Evolutionary conservation across 2,888 invertebrate species (phyloP), one percentile per base, ranked within the genome.

Genomic region (Ichneumoninae sp.): DNA sequence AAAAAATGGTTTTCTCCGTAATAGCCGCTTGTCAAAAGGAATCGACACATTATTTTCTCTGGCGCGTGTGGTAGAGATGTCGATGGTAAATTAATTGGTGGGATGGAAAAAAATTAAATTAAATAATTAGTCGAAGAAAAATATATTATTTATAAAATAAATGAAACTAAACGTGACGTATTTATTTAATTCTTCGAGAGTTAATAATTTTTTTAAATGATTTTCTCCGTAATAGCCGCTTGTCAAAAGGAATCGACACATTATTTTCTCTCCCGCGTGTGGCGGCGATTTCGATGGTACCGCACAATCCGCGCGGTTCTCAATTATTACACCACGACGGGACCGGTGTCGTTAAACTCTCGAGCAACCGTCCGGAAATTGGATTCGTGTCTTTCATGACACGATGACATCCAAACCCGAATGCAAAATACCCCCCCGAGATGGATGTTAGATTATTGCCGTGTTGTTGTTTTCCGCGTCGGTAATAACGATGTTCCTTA

Each of bases 401-500:
- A 85, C 85, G 60, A 44, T 73, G 68, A 75, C 74, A 70, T 40
- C 63, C 54, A 88, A 87, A 87, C 81, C 85, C 77, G 81, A 83
- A 87, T 73, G 5, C 2, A n/a, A 30, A 10, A 7, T 19, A 71
- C 68, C 63, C 1, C 2, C 8, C 10, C 57, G 26, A 10, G 57
- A 57, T 57, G 57, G 26, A 57, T 57, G 3, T 57, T 10, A 26
- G 26, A 69, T 44, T 65, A 65, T 63, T 44, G 10, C 16, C 13
- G 65, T 22, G 73, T 54, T 68, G 26, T 52, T 68, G 26, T 52
- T 65, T 66, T 70, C 57, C 65, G 33, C 57, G 13, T 57, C 26
- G 57, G 10, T 10, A 26, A 26, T 57, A 57, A 57, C 3, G 22
- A 26, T 26, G 57, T 22, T 10, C 22, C 16, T 57, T 4, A 16